A percentile compares a stretch with the other conserved stretches of the same genome.
Conservation (phyloP, 64 coral and sea anemone genomes). For the Montipora efflorescens region DNA sequence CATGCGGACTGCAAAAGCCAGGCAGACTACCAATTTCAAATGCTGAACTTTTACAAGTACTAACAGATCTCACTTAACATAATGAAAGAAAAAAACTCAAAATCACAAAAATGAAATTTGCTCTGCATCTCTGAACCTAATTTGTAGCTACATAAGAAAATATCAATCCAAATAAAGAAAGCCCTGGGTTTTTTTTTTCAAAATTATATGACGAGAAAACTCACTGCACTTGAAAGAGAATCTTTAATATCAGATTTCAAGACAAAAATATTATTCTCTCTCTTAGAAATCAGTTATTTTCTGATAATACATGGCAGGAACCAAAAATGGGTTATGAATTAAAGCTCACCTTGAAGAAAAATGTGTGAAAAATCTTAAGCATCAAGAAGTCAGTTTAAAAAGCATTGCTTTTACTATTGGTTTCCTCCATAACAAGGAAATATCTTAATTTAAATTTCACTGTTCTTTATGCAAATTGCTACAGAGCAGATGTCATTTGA, state of each 20-base stretch:
- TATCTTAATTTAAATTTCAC: constrained; percentile 9
- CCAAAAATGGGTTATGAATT: background rate
- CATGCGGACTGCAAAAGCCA: no score
- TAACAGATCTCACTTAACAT: no score
- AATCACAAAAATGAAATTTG: no score
- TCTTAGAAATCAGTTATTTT: background rate
- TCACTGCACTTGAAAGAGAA: no score
- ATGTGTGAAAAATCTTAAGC: background rate
- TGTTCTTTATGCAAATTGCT: constrained; percentile 29
- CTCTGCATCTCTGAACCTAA: no score
- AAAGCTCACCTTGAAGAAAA: background rate
- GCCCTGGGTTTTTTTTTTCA: no score
- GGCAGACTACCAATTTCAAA: no score
- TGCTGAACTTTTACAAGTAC: no score
- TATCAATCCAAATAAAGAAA: no score
- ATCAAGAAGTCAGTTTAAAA: background rate
- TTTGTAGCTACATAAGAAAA: no score
- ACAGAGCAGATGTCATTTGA: constrained; percentile 35
- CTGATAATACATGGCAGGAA: background rate
- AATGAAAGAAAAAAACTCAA: no score
- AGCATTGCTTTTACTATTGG: background rate
- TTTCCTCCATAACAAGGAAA: constrained; percentile 40
- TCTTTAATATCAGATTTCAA: background rate
- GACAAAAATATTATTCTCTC: background rate
- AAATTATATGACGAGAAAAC: no score